Conservation (phyloP, 2,113 vertebrate species). For the Rhombomys opimus region DNA sequence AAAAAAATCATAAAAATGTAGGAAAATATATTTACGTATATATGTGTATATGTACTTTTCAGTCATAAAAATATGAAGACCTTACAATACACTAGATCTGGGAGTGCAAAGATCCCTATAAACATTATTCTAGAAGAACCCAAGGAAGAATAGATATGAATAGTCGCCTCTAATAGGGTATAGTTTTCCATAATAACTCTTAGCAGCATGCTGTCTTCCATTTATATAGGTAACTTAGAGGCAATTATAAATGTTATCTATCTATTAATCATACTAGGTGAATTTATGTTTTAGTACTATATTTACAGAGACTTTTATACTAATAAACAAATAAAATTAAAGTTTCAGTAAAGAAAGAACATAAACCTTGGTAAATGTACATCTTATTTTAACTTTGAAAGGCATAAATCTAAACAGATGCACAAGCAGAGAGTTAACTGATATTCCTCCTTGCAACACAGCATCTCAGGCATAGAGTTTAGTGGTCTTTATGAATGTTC, state of each 20-base stretch:
- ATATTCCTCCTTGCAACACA: not conserved
- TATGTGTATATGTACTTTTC: not conserved
- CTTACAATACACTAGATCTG: not conserved
- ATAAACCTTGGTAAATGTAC: not conserved
- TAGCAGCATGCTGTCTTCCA: not conserved
- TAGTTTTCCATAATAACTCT: not conserved
- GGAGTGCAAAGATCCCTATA: not conserved
- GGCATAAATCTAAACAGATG: not conserved
- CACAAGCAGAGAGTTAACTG: not conserved
- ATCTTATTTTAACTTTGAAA: slow-evolving; percentile 7
- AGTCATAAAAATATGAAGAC: not conserved
- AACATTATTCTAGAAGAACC: not conserved
- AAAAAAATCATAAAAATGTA: not conserved
- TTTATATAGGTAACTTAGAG: not conserved
- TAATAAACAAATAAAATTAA: not conserved
- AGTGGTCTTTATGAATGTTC: not conserved
- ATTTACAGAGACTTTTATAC: not conserved
- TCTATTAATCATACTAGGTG: not conserved
- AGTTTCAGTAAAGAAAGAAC: not conserved
- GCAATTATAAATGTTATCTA: not conserved
- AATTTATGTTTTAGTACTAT: not conserved
- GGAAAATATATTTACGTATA: not conserved
- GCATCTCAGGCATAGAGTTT: not conserved
- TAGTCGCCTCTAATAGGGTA: not conserved
- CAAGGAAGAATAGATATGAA: not conserved